Base-by-base conservation (phyloP, 1,140 invertebrate species). In the Wasmannia auropunctata region DNA sequence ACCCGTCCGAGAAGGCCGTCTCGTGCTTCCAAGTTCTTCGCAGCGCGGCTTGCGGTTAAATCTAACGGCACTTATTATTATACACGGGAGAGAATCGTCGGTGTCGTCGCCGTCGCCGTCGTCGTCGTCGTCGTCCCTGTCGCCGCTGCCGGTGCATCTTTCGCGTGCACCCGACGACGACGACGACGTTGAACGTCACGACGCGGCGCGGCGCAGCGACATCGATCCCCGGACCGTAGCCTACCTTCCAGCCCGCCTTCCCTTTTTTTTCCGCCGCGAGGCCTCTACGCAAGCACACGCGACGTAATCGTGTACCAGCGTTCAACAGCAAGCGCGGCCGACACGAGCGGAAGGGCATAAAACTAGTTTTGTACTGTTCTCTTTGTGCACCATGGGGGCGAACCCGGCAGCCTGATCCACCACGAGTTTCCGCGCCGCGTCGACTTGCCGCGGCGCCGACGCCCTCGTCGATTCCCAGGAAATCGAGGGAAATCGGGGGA, bases 1-100 rank as follows among this genome's bases (percentile, higher is more conserved):
- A 89, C 69, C 51, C 65, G 28, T 63, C 74, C 86, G 79, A 62
- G 79, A 25, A 83, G 75, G 72, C 60, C 60, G 51, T 84, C 70
- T 74, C 75, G 70, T 74, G 62, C 54, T 69, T 86, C 72, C 49
- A 51, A 74, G 51, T 62, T 83, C 51, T 83, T 7, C 67, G 51
- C 65, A 72, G 79, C 79, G 65, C 79, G 79, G 25, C 67, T 83
- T 74, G 86, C 88, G 88, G 76, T 89, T 84, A 76, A 51, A 87
- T 62, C 89, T 90, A 90, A 90, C 89, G 88, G 88, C 86, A 90
- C 89, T 88, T 86, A 86, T 88, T 74, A 87, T 69, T 80, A 85
- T 81, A 81, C 69, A 77, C 67, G 85, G 54, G 88, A 72, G 76
- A 89, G 40, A 85, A 77, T 84, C 87, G 46, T 69, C 81, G 5